phyloP scores from a whole-genome alignment of 2,113 vertebrate genomes.

The Oryzias woworae region DNA sequence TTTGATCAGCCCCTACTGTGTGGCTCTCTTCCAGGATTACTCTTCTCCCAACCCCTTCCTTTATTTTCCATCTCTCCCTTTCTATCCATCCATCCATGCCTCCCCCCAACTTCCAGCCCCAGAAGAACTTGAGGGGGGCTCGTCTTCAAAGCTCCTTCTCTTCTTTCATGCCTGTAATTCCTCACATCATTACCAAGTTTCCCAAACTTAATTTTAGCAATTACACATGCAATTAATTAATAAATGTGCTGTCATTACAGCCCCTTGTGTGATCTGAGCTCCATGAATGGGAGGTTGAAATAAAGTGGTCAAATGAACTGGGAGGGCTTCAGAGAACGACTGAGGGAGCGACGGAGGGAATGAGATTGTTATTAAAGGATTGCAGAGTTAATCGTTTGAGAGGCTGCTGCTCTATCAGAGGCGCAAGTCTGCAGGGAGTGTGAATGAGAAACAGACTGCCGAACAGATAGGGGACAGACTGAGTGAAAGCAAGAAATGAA shows the following conservation, averaged over 20 bases:
- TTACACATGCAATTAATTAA: slow-evolving; percentile 87
- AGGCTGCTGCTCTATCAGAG: slow-evolving; percentile 68
- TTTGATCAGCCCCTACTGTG: slow-evolving; percentile 57
- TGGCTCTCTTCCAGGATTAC: slow-evolving; percentile 74
- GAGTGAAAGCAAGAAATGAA: slow-evolving; percentile 15
- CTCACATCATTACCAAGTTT: slow-evolving; percentile 83
- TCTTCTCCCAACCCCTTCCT: slow-evolving; percentile 39
- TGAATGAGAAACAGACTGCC: slow-evolving; percentile 45
- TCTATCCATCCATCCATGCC: slow-evolving; percentile 65
- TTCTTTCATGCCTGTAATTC: slow-evolving; percentile 76
- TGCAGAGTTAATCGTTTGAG: slow-evolving; percentile 78
- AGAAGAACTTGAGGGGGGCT: slow-evolving; percentile 57
- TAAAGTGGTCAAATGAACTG: slow-evolving; percentile 81
- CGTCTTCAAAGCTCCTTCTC: slow-evolving; percentile 70
- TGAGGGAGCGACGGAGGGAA: slow-evolving; percentile 58
- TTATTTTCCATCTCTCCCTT: slow-evolving; percentile 49
- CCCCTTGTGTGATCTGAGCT: slow-evolving; percentile 77
- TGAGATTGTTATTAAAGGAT: slow-evolving; percentile 82
- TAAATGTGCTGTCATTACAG: slow-evolving; percentile 84
- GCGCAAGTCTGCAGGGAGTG: slow-evolving; percentile 60
- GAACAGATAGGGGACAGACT: slow-evolving; percentile 35
- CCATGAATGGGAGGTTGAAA: slow-evolving; percentile 74
- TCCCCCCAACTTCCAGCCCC: slow-evolving; percentile 53
- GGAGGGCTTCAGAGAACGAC: slow-evolving; percentile 68
- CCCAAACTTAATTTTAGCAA: slow-evolving; percentile 85